Percentiles rank a stretch among this genome's conserved stretches.
Conservation (phyloP, 1,140 invertebrate genomes). For the Gryon sp. region DNA sequence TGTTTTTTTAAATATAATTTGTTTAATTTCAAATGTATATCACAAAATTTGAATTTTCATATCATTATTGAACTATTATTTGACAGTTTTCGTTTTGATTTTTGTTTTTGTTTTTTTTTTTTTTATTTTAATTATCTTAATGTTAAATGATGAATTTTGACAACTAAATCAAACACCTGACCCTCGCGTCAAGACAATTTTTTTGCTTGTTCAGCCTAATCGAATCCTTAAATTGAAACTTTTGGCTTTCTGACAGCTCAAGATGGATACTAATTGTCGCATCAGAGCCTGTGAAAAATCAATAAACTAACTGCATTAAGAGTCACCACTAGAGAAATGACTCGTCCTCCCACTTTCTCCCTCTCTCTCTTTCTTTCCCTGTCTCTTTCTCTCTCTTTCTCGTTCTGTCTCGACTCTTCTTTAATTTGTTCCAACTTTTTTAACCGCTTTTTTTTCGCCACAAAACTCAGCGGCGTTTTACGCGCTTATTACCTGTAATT, state of each 20-base stretch:
- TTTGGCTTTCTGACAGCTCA: constrained; percentile 23
- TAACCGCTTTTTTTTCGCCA: constrained; percentile 54
- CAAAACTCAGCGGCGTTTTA: constrained; percentile 57
- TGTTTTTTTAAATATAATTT: too few relatives aligned
- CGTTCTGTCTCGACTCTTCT: constrained; percentile 35
- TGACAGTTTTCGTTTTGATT: too few relatives aligned
- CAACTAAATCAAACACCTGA: not conserved
- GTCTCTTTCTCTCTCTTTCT: not conserved
- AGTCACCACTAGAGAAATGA: constrained; percentile 25
- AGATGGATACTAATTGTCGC: constrained; percentile 20
- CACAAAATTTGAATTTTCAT: too few relatives aligned
- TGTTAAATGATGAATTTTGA: constrained; percentile 4
- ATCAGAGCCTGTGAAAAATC: constrained; percentile 26
- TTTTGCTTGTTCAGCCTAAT: constrained; percentile 6
- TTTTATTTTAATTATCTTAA: not conserved
- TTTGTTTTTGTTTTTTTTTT: too few relatives aligned
- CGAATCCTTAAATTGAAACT: constrained; percentile 36
- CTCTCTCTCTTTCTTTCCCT: not conserved
- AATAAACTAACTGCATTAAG: constrained; percentile 39
- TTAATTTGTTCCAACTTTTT: constrained; percentile 55
- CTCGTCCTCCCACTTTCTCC: constrained; percentile 7
- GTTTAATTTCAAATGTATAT: too few relatives aligned
- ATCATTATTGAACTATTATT: too few relatives aligned
- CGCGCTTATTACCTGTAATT: constrained; percentile 62
- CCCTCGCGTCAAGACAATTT: not conserved